Evolutionary conservation across 2,113 vertebrate genomes (phyloP).

Genomic region (Potamarius usumacintae): DNA sequence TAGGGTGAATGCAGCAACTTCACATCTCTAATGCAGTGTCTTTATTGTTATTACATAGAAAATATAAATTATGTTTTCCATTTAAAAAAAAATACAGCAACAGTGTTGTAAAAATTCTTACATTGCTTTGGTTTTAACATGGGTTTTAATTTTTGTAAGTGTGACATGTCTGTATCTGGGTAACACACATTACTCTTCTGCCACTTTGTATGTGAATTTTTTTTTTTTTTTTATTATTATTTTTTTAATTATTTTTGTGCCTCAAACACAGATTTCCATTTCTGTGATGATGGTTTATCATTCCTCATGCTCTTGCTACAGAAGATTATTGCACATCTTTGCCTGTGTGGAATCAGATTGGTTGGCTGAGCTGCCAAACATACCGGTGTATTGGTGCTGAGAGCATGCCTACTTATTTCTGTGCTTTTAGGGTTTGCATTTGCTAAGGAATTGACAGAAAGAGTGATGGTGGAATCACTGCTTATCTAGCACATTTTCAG

Average conservation of each 20-base stretch:
- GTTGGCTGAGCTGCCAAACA: constrained; percentile 52
- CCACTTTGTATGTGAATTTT: constrained; percentile 24
- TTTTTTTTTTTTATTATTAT: neutral
- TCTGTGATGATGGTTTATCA: constrained; percentile 45
- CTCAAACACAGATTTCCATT: constrained; percentile 55
- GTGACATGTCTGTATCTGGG: constrained; percentile 58
- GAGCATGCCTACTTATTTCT: constrained; percentile 58
- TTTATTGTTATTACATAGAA: constrained; percentile 69
- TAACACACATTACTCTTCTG: constrained; percentile 28
- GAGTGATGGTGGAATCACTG: constrained; percentile 55
- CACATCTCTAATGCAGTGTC: constrained; percentile 84
- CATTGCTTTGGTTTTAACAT: constrained; percentile 56
- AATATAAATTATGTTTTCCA: constrained; percentile 58
- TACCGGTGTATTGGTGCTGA: constrained; percentile 57
- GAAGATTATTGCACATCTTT: constrained; percentile 48
- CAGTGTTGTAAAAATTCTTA: constrained; percentile 59
- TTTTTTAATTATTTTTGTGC: constrained; percentile 55
- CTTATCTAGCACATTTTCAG: constrained; percentile 55
- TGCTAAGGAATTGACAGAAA: constrained; percentile 44
- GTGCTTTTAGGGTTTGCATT: constrained; percentile 52
- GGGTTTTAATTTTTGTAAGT: constrained; percentile 49
- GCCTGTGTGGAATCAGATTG: constrained; percentile 47
- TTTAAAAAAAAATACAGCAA: constrained; percentile 52
- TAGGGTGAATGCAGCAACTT: constrained; percentile 72
- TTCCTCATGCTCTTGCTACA: constrained; percentile 50